Conservation (phyloP, 2,797 vertebrate species). For the Gambusia yucatana region DNA sequence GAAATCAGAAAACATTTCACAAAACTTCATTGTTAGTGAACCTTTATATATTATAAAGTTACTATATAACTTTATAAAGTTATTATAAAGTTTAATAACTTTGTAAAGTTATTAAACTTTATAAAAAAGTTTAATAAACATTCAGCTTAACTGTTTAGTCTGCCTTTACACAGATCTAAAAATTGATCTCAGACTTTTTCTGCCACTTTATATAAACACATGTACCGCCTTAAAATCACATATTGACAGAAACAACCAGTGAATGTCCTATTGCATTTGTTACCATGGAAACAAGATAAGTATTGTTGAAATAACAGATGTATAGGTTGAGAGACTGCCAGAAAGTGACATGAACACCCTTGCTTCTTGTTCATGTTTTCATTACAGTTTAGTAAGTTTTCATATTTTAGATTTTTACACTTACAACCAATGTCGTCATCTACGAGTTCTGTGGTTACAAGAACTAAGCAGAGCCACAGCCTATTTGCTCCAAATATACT, state of each 20-base stretch:
- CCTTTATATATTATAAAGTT: too few relatives aligned
- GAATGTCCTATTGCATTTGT: neutral
- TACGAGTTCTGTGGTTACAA: neutral
- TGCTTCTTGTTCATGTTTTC: neutral
- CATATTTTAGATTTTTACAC: neutral
- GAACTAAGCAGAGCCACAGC: conserved; percentile 10
- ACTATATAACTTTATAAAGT: too few relatives aligned
- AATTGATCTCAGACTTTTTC: neutral
- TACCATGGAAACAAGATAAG: neutral
- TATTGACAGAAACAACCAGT: neutral
- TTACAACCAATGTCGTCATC: neutral
- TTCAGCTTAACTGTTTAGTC: neutral
- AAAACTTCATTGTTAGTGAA: neutral
- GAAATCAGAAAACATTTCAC: neutral
- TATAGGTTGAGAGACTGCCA: neutral
- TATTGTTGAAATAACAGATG: neutral
- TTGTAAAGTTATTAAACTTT: neutral
- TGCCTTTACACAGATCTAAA: neutral
- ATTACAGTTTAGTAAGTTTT: neutral
- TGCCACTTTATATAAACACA: neutral
- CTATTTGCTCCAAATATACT: conserved; percentile 4
- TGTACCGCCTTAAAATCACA: neutral
- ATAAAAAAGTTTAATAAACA: neutral
- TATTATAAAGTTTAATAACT: too few relatives aligned
- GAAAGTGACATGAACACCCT: too few relatives aligned